phyloP scores from a whole-genome alignment of 1,140 invertebrate species.

The Hycleus phaleratus region DNA sequence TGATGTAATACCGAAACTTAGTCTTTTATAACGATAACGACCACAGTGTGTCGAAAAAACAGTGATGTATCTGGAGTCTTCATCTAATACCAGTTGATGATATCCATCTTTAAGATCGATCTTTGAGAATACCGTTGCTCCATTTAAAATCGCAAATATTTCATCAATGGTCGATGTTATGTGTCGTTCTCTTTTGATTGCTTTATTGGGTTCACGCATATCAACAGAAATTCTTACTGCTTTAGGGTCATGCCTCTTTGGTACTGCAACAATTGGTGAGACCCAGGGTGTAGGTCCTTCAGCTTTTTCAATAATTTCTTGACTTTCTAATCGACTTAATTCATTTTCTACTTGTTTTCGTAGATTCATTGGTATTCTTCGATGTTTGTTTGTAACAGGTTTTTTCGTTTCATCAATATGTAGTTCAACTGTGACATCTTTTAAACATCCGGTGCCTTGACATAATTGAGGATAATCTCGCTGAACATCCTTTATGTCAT shows the following conservation, averaged over 20 bases:
- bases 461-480: background rate
- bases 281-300: no score
- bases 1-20: conserved; percentile 31
- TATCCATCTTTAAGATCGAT: conserved; percentile 13
- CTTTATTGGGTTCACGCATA: conserved; percentile 36
- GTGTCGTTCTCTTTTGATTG: conserved; percentile 35
- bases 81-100: conserved; percentile 16
- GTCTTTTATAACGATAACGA: conserved; percentile 33
- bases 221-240: conserved; percentile 36
- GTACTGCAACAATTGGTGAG: no score
- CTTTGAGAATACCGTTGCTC: conserved; percentile 15
- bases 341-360: no score
- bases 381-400: no score
- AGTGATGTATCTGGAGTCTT: conserved; percentile 33
- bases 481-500: background rate
- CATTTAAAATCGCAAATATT: conserved; percentile 27
- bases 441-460: background rate
- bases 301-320: no score
- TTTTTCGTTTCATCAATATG: background rate
- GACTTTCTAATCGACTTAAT: no score
- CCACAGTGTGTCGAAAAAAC: conserved; percentile 37
- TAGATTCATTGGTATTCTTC: no score
- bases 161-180: conserved; percentile 36
- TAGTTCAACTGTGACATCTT: background rate
- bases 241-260: no score